Evolutionary conservation across 2,113 vertebrate genomes (phyloP).

Genomic region (Alligator sinensis): DNA sequence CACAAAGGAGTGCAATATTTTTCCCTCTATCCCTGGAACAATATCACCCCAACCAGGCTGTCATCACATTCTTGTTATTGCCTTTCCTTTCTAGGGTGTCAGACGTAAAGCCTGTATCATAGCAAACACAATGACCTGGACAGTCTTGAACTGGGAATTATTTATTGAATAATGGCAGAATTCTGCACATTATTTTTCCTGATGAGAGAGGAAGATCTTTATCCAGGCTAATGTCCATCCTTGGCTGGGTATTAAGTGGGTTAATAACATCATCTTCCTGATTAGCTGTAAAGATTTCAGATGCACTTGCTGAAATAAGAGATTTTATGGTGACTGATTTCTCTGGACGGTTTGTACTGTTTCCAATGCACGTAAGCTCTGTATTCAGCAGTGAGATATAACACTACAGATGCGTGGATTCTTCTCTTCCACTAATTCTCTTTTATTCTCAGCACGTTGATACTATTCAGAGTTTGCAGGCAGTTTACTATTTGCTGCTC

Average conservation of each 20-base stretch:
- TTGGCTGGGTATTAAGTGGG: not conserved
- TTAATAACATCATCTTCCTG: not conserved
- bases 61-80: not conserved
- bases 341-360: not conserved
- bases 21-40: not conserved
- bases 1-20: rapidly evolving
- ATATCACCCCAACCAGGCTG: not conserved
- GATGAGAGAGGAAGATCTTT: conserved; percentile 47
- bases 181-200: not conserved
- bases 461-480: not conserved
- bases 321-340: not conserved
- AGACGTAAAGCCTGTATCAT: not conserved
- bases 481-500: not conserved
- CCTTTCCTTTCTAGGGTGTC: not conserved
- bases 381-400: conserved; percentile 10
- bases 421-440: not conserved
- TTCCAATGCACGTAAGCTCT: conserved; percentile 11
- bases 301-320: not conserved
- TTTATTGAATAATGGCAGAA: conserved; percentile 32
- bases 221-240: conserved; percentile 26
- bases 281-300: conserved; percentile 16
- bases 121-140: not conserved
- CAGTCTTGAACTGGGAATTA: not conserved
- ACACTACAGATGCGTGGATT: not conserved
- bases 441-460: not conserved